Evolutionary conservation across 2,888 invertebrate genomes (phyloP), one percentile per base, ranked within the genome.

Genomic region (Synergus umbraculus): DNA sequence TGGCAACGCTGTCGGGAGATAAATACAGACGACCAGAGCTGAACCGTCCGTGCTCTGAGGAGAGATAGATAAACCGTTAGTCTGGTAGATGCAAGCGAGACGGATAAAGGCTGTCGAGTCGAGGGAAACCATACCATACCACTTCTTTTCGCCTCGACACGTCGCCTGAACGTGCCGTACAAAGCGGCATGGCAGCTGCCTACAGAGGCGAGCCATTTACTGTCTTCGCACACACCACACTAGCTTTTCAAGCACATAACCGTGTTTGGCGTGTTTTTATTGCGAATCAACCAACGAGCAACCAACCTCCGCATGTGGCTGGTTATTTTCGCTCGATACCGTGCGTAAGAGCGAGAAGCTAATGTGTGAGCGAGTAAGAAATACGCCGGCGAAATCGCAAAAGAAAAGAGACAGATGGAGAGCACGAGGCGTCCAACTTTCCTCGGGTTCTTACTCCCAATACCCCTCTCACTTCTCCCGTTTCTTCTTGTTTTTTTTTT

Each of bases 21-120:
- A 86, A 86, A 87, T 85, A 86, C 84, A 86, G 85, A 87, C 82
- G 84, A 83, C 83, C 85, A 79, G 85, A 78, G 83, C 83, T 82
- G 79, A 78, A 78, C 79, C 80, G 79, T 60, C 58, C 67, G 69
- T 81, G 78, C 79, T 83, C 60, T 44, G 81, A 85, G 83, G 83
- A 81, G 83, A 69, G 80, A 78, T 79, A 60, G 83, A 79, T 84
- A 78, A 84, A 87, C 85, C 85, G 87, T 87, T 87, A 87, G 86
- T 85, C 83, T 3, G 82, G 82, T 64, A 81, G 84, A 85, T 84
- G 79, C 69, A 86, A 83, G 66, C 78, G 86, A 87, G 86, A 84
- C 73, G 81, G 81, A 86, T 80, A 82, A 82, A 82, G 84, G 82
- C 79, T 80, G 84, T 79, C 44, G 64, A 60, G 43, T 67, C 43